Percentiles rank a stretch among this genome's conserved stretches.
Evolutionary conservation across 64 coral and sea anemone genomes (phyloP).

Genomic region (Stichodactyla mertensii): DNA sequence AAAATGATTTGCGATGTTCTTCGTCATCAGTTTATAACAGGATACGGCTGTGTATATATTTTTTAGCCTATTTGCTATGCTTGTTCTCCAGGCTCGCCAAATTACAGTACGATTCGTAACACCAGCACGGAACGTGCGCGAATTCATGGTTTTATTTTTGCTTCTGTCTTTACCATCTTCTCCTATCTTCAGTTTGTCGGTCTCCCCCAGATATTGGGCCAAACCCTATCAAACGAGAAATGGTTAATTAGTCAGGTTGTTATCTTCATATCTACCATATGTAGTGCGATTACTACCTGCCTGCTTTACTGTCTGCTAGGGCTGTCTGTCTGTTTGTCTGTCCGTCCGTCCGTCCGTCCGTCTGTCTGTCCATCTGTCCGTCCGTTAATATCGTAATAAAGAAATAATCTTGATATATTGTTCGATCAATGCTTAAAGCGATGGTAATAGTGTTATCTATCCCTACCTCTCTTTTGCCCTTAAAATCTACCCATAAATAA

Average conservation of each 20-base stretch:
- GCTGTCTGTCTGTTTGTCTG: too few relatives aligned
- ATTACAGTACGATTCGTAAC: too few relatives aligned
- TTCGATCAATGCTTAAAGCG: too few relatives aligned
- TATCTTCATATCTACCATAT: neutral
- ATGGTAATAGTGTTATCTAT: too few relatives aligned
- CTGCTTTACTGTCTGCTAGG: neutral
- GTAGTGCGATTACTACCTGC: neutral
- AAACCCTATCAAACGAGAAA: conserved; percentile 31
- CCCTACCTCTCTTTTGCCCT: too few relatives aligned
- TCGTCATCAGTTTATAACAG: too few relatives aligned
- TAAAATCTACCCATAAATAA: too few relatives aligned
- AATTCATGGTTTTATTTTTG: neutral
- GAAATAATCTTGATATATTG: too few relatives aligned
- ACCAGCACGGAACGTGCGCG: neutral
- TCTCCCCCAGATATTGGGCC: conserved; percentile 70
- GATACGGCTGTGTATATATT: too few relatives aligned
- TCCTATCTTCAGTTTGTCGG: conserved; percentile 56
- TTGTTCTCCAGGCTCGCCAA: too few relatives aligned
- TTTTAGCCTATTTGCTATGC: too few relatives aligned
- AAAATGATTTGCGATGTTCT: too few relatives aligned
- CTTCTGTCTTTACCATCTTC: conserved; percentile 44
- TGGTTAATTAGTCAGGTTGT: neutral
- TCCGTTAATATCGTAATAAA: neutral
- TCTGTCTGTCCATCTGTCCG: neutral
- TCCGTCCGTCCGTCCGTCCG: neutral